Evolutionary conservation across 2,113 vertebrate genomes (phyloP).

Genomic region (Ictalurus punctatus): DNA sequence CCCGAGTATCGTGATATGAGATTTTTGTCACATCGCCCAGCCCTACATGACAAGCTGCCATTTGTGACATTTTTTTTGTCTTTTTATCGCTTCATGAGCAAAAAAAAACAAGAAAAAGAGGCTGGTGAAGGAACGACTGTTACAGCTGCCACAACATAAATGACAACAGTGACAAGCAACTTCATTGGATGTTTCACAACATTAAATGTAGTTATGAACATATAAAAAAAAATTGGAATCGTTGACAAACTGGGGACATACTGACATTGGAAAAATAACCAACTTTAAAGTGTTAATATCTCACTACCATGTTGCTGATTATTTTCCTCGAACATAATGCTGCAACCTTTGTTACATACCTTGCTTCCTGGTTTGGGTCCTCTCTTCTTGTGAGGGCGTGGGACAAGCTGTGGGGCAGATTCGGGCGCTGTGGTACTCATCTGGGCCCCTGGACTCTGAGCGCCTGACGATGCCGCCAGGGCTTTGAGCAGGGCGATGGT

Average conservation of each 20-base stretch:
- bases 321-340: neutral
- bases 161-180: neutral
- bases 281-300: neutral
- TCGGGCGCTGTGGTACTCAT: slow-evolving; percentile 64
- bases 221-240: neutral
- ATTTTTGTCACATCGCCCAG: too few relatives aligned
- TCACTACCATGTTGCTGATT: neutral
- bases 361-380: slow-evolving; percentile 87
- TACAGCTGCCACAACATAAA: neutral
- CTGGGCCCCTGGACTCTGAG: slow-evolving; percentile 72
- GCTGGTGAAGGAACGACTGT: neutral
- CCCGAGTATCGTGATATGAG: too few relatives aligned
- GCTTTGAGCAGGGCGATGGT: slow-evolving; percentile 77
- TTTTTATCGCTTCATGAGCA: neutral
- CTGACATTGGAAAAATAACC: too few relatives aligned
- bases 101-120: neutral
- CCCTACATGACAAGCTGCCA: too few relatives aligned
- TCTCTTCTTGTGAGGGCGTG: slow-evolving; percentile 80
- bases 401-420: slow-evolving; percentile 66
- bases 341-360: slow-evolving; percentile 64
- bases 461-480: slow-evolving; percentile 70
- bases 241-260: neutral
- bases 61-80: neutral
- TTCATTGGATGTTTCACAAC: neutral
- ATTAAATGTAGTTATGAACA: neutral